phyloP scores from a whole-genome alignment of 2,113 vertebrate species.

The Coreoperca whiteheadi region DNA sequence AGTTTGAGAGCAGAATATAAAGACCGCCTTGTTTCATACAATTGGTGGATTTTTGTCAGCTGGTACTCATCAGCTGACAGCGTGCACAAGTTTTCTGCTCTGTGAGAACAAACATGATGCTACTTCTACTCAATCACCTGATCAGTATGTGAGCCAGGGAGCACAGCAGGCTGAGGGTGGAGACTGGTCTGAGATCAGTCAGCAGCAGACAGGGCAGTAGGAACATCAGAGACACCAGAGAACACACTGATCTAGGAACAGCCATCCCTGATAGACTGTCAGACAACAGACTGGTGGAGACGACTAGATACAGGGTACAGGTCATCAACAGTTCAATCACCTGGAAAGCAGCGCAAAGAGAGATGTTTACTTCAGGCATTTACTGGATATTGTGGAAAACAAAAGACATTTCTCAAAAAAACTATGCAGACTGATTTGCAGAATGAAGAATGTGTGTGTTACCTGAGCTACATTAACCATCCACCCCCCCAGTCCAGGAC shows the following conservation, averaged over 20 bases:
- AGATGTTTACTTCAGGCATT: background rate
- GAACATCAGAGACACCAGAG: slow-evolving; percentile 79
- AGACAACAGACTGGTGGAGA: slow-evolving; percentile 84
- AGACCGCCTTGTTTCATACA: background rate
- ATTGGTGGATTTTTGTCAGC: slow-evolving; percentile 19
- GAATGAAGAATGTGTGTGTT: slow-evolving; percentile 15
- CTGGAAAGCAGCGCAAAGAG: slow-evolving; percentile 33
- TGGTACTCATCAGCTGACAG: slow-evolving; percentile 3
- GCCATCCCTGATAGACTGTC: slow-evolving; percentile 80
- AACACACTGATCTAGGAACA: slow-evolving; percentile 82
- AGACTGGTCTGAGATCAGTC: slow-evolving; percentile 85
- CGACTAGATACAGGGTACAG: slow-evolving; percentile 86
- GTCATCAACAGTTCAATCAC: slow-evolving; percentile 89
- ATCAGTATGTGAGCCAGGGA: slow-evolving; percentile 87
- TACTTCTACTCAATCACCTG: slow-evolving; percentile 63
- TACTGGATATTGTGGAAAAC: background rate
- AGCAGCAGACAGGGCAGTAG: slow-evolving; percentile 85
- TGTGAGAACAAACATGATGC: background rate
- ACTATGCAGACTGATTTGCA: background rate
- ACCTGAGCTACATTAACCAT: slow-evolving; percentile 82
- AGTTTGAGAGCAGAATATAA: slow-evolving; percentile 22
- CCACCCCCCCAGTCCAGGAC: slow-evolving; percentile 78
- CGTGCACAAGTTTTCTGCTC: background rate
- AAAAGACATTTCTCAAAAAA: background rate
- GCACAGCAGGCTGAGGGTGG: slow-evolving; percentile 85